These are phyloP conservation scores for Chelonia mydas DNA, from an alignment of 2,797 vertebrate genomes.

Conservation along the genomic window DNA sequence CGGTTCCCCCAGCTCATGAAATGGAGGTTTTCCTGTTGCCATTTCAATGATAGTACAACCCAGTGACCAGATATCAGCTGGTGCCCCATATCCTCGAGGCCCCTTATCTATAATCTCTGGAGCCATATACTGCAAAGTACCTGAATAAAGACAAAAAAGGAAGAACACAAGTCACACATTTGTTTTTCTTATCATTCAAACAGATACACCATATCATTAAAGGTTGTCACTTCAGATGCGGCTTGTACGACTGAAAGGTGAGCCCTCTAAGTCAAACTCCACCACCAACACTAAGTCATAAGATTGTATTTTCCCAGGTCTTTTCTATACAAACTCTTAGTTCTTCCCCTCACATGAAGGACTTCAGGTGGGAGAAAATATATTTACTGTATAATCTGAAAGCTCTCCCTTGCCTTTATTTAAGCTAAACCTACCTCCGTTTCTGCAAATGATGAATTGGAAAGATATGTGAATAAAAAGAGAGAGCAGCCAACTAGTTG, in stretches of 20 bases:
- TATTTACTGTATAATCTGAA: neutral
- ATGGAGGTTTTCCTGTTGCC: constrained; percentile 84
- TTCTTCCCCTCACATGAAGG: neutral
- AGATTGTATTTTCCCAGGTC: neutral
- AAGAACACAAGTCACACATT: neutral
- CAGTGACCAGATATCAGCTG: constrained; percentile 86
- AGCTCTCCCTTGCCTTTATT: neutral
- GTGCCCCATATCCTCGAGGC: constrained; percentile 80
- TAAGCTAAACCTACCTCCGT: neutral
- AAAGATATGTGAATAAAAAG: neutral
- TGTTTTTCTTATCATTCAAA: neutral
- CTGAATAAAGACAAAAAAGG: constrained; percentile 61
- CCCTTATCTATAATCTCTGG: constrained; percentile 85
- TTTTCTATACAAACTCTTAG: neutral
- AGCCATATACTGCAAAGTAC: constrained; percentile 86
- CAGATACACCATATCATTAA: neutral
- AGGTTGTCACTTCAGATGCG: neutral
- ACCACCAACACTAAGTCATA: neutral
- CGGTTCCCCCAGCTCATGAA: constrained; percentile 82
- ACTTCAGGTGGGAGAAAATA: neutral
- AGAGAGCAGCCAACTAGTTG: neutral
- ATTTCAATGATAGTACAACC: constrained; percentile 87
- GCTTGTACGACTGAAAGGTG: neutral
- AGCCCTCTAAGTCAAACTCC: neutral
- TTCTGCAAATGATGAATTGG: neutral